Conservation (phyloP, 2,113 vertebrate species). For the Shinisaurus crocodilurus region DNA sequence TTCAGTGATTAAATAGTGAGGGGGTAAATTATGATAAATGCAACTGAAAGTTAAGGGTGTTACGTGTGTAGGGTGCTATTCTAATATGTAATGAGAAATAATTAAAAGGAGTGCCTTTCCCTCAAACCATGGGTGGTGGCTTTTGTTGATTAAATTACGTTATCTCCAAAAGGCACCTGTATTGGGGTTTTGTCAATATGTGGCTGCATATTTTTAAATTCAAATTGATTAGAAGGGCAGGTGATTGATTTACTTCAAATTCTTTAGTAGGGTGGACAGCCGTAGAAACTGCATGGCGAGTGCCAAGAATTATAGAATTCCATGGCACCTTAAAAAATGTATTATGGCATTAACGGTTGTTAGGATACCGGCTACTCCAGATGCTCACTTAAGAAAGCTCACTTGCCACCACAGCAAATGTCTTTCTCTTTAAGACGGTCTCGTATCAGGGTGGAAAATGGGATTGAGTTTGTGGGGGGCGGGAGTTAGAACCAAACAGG, state of each 20-base stretch:
- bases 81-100: background rate
- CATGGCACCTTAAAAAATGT: background rate
- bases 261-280: background rate
- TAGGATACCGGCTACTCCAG: background rate
- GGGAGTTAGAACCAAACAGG: background rate
- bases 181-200: background rate
- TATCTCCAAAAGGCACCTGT: background rate
- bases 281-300: background rate
- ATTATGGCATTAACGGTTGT: background rate
- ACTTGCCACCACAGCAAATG: background rate
- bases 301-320: background rate
- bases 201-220: background rate
- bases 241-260: background rate
- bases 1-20: background rate
- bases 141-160: background rate
- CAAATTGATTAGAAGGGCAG: background rate
- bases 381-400: background rate
- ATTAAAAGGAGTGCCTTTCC: background rate
- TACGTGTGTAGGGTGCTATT: background rate
- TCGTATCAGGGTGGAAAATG: background rate
- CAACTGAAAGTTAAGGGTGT: background rate
- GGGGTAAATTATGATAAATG: background rate
- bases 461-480: background rate
- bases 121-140: background rate
- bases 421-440: background rate